A percentile compares a stretch with the other conserved stretches of the same genome.
phyloP scores from a whole-genome alignment of 2,113 vertebrate genomes.

The Coptodon rendalli region DNA sequence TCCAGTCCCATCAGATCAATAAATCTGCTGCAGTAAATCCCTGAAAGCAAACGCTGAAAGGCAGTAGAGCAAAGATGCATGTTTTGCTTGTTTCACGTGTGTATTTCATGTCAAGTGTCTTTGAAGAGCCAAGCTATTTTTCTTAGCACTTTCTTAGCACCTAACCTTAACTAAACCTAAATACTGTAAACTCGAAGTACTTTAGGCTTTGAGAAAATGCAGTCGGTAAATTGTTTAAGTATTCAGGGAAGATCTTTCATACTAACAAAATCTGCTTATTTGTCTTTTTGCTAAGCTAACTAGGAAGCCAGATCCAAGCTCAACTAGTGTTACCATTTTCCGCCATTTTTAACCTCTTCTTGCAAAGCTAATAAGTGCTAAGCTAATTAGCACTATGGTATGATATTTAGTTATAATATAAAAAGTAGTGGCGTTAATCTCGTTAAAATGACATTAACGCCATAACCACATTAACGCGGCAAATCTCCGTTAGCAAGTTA shows the following conservation, averaged over 20 bases:
- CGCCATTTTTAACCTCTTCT: background rate
- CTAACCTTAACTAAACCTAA: background rate
- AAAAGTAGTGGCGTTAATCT: background rate
- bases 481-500: fast-evolving
- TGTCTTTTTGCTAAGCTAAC: background rate
- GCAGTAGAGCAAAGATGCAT: background rate
- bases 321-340: background rate
- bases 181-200: background rate
- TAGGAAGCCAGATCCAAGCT: background rate
- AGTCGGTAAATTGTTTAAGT: background rate
- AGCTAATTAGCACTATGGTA: background rate
- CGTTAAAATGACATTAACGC: fast-evolving
- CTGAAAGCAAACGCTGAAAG: background rate
- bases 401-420: background rate
- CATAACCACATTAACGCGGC: background rate
- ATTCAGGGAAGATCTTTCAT: background rate
- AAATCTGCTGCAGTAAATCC: background rate
- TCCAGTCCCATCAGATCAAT: background rate
- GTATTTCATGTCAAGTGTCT: background rate
- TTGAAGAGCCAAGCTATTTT: background rate
- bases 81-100: background rate
- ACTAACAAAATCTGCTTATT: background rate
- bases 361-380: background rate
- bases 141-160: background rate
- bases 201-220: background rate